Evolutionary conservation across 2,888 invertebrate genomes (phyloP).

Genomic region (Rhopalosiphum nymphaeae): DNA sequence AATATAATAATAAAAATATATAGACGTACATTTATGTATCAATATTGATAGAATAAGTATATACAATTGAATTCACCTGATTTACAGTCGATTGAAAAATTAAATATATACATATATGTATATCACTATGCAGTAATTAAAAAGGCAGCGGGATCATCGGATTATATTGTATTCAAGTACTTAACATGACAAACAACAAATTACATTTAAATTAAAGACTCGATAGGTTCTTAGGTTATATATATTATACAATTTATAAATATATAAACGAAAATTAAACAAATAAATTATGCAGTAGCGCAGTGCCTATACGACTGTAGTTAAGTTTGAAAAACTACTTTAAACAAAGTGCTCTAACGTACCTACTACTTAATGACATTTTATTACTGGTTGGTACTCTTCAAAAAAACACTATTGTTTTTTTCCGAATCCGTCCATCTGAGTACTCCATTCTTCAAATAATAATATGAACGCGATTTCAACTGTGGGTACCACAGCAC

Average conservation of each 20-base stretch:
- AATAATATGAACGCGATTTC: constrained; percentile 41
- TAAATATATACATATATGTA: background rate
- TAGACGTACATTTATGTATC: background rate
- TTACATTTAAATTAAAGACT: background rate
- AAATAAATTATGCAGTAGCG: background rate
- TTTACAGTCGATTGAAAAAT: background rate
- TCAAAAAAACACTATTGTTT: constrained; percentile 15
- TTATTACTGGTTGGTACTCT: constrained; percentile 40
- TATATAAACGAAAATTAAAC: background rate
- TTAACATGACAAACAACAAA: background rate
- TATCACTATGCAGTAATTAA: background rate
- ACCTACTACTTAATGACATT: constrained; percentile 17
- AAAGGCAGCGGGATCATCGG: background rate
- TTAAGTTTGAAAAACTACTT: constrained; percentile 13
- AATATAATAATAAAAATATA: background rate
- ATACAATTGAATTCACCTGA: background rate
- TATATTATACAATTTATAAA: background rate
- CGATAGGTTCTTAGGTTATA: background rate
- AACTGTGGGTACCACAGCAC: background rate
- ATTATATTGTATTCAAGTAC: background rate
- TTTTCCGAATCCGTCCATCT: background rate
- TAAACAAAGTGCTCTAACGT: constrained; percentile 9
- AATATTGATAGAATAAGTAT: background rate
- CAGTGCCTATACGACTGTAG: background rate
- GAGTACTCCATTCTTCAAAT: constrained; percentile 38